Base-by-base conservation (phyloP, 2,888 invertebrate genomes). In the Therioaphis trifolii region DNA sequence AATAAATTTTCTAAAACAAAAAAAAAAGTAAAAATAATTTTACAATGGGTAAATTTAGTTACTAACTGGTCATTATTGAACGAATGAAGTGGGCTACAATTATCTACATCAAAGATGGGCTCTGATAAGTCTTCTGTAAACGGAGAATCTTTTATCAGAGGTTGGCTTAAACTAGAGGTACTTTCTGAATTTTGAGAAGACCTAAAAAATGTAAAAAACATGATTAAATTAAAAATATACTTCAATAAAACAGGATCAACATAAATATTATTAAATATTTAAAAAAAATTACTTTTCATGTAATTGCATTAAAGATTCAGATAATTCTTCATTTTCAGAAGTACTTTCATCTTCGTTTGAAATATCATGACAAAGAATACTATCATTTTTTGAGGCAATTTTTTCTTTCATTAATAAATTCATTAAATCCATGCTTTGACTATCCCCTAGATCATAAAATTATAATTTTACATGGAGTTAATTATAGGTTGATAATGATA, bases 401-500 rank as follows among this genome's bases (percentile, higher is more conserved):
- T 63, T 49, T 52, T 82, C 82, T 5, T 82, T 82, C 35, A 82
- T 63, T 52, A 82, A 63, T 49, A 82, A 82, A 74, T 82, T 82
- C 82, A 82, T 82, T 52, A 82, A 82, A 52, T 82, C 82, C 18
- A 82, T 52, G 18, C 82, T 82, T 72, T 82, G 82, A 63, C 82
- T 82, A 63, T 82, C 82, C 82, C 82, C 82, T 82, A 82, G 1
- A 68, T 14, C n/a, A 78, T 1, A 74, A 0, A 66, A 66, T 18
- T 15, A 76, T 4, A 46, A 49, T 77, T 18, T 24, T 27, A 58
- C 24, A 61, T 35, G 0, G 2, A 40, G 11, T 4, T 29, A 27
- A 61, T 61, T 61, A 58, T 9, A 24, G 7, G 24, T 24, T 2
- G 35, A 5, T 5, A 5, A 35, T 35, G 35, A 35, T 35, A 7